Evolutionary conservation across 2,888 invertebrate genomes (phyloP).

Genomic region (Drosophila meridionalis): DNA sequence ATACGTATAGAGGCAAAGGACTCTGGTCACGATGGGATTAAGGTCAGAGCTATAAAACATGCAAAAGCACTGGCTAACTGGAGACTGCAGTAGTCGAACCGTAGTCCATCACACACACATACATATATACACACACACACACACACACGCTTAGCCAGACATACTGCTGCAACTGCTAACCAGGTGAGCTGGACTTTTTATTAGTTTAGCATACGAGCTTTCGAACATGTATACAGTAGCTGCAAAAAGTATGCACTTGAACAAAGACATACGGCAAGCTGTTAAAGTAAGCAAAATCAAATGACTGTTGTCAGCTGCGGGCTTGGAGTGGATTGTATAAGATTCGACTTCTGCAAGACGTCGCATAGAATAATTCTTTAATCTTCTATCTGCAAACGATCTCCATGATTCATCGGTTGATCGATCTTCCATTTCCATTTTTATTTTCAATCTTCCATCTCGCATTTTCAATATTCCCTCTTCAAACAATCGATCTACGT

Average conservation of each 20-base stretch:
- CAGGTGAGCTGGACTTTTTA: constrained; percentile 53
- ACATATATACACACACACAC: neutral
- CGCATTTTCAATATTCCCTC: neutral
- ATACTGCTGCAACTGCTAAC: constrained; percentile 32
- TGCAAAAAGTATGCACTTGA: constrained; percentile 32
- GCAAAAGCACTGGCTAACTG: constrained; percentile 58
- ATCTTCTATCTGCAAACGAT: neutral
- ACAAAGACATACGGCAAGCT: neutral
- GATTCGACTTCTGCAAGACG: neutral
- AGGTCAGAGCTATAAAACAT: constrained; percentile 77
- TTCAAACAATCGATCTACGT: neutral
- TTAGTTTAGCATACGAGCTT: constrained; percentile 59
- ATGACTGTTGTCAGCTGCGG: neutral
- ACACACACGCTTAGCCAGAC: neutral
- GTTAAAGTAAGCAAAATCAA: neutral
- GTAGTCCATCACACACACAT: constrained; percentile 57
- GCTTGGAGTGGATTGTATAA: neutral
- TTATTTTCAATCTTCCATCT: neutral
- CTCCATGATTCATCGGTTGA: too few species aligned
- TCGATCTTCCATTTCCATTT: neutral
- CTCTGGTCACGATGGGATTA: constrained; percentile 60
- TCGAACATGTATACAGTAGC: constrained; percentile 32
- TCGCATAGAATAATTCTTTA: neutral
- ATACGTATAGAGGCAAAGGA: neutral
- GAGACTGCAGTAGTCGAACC: constrained; percentile 27